These are phyloP conservation scores for Neopelma chrysocephalum DNA, from an alignment of 2,797 vertebrate genomes.

Conservation along the genomic window DNA sequence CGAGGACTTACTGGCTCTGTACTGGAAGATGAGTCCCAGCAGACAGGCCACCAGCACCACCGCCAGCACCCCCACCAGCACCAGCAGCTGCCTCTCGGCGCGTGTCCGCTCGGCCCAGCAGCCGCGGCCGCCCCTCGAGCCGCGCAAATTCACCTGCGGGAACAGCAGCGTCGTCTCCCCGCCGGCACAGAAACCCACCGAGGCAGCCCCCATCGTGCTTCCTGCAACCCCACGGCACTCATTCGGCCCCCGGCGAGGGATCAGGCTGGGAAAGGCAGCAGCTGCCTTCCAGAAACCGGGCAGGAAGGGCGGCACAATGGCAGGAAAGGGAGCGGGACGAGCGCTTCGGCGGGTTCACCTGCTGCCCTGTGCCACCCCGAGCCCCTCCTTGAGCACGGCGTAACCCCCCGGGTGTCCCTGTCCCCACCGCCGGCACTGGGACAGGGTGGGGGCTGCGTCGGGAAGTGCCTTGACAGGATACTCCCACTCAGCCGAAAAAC, in stretches of 20 bases:
- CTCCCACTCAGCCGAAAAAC: conserved; percentile 3
- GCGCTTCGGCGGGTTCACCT: neutral
- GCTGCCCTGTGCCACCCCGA: neutral
- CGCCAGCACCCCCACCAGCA: conserved; percentile 75
- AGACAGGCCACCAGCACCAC: conserved; percentile 79
- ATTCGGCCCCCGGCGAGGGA: neutral
- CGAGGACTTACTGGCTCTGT: conserved; percentile 84
- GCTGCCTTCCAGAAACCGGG: conserved; percentile 57
- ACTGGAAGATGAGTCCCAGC: conserved; percentile 83
- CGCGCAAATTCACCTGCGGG: conserved; percentile 82
- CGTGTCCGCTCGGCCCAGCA: conserved; percentile 84
- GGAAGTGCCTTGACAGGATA: conserved; percentile 38
- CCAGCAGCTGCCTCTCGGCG: conserved; percentile 81
- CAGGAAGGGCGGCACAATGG: conserved; percentile 76
- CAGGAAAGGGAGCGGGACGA: conserved; percentile 59
- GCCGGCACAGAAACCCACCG: neutral
- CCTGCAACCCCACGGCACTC: neutral
- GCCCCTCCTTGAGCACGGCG: neutral
- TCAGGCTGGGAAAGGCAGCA: neutral
- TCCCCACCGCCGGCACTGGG: neutral
- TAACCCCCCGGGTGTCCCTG: fast-evolving
- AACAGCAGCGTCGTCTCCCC: neutral
- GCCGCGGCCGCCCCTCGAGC: conserved; percentile 43
- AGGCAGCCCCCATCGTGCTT: neutral
- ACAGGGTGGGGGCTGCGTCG: neutral